phyloP scores from a whole-genome alignment of 2,113 vertebrate genomes.

The Galemys pyrenaicus region DNA sequence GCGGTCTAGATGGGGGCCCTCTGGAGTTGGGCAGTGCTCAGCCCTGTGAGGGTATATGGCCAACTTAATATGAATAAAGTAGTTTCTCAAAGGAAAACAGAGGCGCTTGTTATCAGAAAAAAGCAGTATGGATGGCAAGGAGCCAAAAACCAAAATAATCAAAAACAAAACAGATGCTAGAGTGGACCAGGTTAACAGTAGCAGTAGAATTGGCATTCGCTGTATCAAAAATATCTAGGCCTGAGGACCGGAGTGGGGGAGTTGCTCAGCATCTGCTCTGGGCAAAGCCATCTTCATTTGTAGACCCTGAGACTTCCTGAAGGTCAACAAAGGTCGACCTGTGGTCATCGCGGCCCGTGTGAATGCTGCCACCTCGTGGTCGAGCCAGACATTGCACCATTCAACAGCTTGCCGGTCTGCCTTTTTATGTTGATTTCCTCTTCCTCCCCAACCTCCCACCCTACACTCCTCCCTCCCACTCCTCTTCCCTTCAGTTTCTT shows the following conservation, averaged over 20 bases:
- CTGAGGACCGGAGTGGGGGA: not conserved
- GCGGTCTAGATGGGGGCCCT: not conserved
- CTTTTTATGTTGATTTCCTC: not conserved
- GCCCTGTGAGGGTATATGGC: not conserved
- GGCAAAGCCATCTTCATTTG: not conserved
- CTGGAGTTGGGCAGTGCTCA: not conserved
- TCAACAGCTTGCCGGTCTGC: rapidly evolving
- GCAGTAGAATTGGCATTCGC: not conserved
- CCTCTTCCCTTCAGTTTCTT: not conserved
- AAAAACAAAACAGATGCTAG: not conserved
- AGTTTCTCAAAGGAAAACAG: not conserved
- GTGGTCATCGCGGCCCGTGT: not conserved
- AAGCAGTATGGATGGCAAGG: not conserved
- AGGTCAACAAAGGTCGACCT: not conserved
- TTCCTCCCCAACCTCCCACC: not conserved
- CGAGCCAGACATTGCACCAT: not conserved
- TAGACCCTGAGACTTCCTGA: not conserved
- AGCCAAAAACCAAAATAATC: too few species aligned
- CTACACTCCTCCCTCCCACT: not conserved
- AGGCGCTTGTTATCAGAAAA: not conserved
- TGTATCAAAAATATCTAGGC: not conserved
- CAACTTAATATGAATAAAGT: not conserved
- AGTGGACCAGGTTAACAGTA: not conserved
- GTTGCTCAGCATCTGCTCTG: not conserved
- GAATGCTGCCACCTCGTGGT: not conserved